These are phyloP conservation scores for Pterostichus madidus DNA, from an alignment of 2,888 invertebrate species.

Conservation along the genomic window DNA sequence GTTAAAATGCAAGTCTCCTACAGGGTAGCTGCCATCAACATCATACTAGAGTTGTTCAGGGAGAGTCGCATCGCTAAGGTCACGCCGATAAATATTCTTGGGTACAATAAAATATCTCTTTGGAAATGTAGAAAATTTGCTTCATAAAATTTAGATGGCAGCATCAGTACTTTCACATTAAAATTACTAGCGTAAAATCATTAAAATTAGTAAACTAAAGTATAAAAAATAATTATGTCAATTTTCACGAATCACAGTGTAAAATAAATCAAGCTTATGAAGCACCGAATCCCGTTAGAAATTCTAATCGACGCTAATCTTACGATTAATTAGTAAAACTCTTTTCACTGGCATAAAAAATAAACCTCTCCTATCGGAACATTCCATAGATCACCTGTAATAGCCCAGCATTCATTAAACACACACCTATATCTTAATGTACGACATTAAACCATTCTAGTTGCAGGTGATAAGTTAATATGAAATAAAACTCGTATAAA, in stretches of 20 bases:
- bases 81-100: too few relatives aligned
- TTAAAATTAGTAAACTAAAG: constrained; percentile 31
- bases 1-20: too few relatives aligned
- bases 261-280: constrained; percentile 43
- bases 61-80: too few relatives aligned
- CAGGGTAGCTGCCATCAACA: too few relatives aligned
- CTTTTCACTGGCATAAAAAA: constrained; percentile 42
- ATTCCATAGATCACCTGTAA: constrained; percentile 52
- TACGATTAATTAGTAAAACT: constrained; percentile 52
- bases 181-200: too few relatives aligned
- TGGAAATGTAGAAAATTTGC: too few relatives aligned
- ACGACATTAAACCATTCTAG: constrained; percentile 46
- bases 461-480: constrained; percentile 51
- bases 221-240: constrained; percentile 49
- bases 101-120: too few relatives aligned
- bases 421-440: constrained; percentile 55
- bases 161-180: too few relatives aligned
- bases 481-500: constrained; percentile 43
- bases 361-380: constrained; percentile 43
- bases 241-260: constrained; percentile 17
- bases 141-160: too few relatives aligned
- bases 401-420: constrained; percentile 41
- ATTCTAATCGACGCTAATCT: constrained; percentile 49
- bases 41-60: too few relatives aligned
- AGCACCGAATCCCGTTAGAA: constrained; percentile 37